Percentiles rank a stretch among this genome's conserved stretches.
Conservation (phyloP, 2,888 invertebrate genomes). For the Megamerina dolium region DNA sequence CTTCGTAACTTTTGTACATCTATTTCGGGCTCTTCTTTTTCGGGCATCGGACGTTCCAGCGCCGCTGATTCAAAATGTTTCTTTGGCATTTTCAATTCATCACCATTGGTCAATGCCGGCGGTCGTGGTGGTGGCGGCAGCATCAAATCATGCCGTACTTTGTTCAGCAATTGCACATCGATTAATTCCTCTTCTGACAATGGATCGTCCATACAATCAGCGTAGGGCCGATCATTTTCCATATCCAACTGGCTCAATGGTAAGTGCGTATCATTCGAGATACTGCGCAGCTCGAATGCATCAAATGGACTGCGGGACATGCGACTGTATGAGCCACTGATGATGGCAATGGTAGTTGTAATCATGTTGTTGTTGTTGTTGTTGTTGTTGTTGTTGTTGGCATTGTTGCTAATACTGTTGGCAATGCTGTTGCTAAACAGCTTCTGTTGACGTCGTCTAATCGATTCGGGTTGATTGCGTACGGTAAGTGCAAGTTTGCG, state of each 20-base stretch:
- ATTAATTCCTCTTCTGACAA: constrained; percentile 12
- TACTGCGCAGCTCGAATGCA: constrained; percentile 12
- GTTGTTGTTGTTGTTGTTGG: background rate
- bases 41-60: too few relatives aligned
- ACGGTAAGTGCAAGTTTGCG: constrained; percentile 13
- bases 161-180: constrained; percentile 8
- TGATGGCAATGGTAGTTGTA: too few relatives aligned
- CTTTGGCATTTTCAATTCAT: too few relatives aligned
- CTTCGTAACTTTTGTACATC: constrained; percentile 16
- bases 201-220: background rate
- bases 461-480: constrained; percentile 8
- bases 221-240: background rate
- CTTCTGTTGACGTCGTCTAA: background rate
- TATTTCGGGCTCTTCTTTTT: constrained; percentile 11
- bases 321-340: background rate
- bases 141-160: background rate
- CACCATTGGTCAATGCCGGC: background rate
- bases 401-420: background rate
- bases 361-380: background rate
- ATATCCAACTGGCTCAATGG: background rate
- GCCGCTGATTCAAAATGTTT: too few relatives aligned
- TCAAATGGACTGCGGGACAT: too few relatives aligned
- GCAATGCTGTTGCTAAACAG: too few relatives aligned
- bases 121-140: background rate
- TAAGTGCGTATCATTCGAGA: constrained; percentile 15